phyloP scores from a whole-genome alignment of 2,113 vertebrate species.

The Talpa occidentalis region DNA sequence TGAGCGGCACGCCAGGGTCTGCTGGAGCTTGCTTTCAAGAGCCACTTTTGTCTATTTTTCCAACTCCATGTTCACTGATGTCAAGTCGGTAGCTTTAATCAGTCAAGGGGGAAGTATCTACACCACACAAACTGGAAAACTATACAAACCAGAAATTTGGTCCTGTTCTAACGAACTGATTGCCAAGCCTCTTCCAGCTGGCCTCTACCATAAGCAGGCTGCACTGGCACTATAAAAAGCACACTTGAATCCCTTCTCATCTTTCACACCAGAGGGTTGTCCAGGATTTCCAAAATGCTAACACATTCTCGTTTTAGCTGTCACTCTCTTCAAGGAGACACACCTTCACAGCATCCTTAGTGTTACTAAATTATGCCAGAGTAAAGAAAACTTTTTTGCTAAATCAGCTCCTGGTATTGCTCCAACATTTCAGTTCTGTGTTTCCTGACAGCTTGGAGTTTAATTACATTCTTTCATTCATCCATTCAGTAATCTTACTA shows the following conservation, averaged over 20 bases:
- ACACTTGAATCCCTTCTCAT: background rate
- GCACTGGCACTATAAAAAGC: background rate
- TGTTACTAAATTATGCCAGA: constrained; percentile 49
- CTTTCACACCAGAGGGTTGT: background rate
- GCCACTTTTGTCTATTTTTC: background rate
- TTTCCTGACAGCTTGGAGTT: constrained; percentile 56
- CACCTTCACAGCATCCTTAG: constrained; percentile 41
- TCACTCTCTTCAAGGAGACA: background rate
- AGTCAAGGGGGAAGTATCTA: background rate
- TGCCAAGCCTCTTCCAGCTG: background rate
- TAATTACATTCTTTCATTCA: constrained; percentile 58
- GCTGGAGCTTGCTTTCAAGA: background rate
- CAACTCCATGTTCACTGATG: background rate
- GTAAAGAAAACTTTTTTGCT: constrained; percentile 34
- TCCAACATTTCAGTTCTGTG: constrained; percentile 52
- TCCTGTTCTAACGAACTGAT: background rate
- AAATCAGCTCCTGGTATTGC: constrained; percentile 55
- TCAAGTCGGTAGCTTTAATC: background rate
- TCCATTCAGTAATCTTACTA: constrained; percentile 41
- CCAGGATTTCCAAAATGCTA: constrained; percentile 38
- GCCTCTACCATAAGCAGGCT: background rate
- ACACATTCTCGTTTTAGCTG: constrained; percentile 13
- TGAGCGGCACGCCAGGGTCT: rapidly evolving
- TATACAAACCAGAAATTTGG: background rate
- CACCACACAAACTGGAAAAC: background rate